These are phyloP conservation scores for Pherbina coryleti DNA, from an alignment of 2,888 invertebrate species.

Conservation along the genomic window DNA sequence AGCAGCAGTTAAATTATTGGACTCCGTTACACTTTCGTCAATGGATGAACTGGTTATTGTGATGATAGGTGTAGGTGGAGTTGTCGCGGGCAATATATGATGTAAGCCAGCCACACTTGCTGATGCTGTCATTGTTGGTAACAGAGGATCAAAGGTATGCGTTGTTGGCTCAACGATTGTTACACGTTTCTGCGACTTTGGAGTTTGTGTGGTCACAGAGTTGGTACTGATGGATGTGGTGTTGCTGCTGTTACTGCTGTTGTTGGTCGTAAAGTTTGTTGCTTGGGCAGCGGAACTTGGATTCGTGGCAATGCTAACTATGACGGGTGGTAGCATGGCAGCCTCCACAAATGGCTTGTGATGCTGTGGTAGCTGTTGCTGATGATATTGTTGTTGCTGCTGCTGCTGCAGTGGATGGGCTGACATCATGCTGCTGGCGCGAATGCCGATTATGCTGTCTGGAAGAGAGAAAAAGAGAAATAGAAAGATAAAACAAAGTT, in stretches of 20 bases:
- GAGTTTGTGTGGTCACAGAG: slow-evolving; percentile 60
- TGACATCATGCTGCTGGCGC: slow-evolving; percentile 57
- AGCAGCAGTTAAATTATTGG: slow-evolving; percentile 46
- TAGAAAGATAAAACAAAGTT: neutral
- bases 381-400: slow-evolving; percentile 50
- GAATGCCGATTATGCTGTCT: slow-evolving; percentile 66
- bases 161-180: slow-evolving; percentile 67
- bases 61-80: slow-evolving; percentile 54
- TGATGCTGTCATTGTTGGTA: slow-evolving; percentile 59
- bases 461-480: slow-evolving; percentile 9
- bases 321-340: slow-evolving; percentile 40
- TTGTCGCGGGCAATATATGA: slow-evolving; percentile 24
- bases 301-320: slow-evolving; percentile 31
- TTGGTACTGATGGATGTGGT: slow-evolving; percentile 51
- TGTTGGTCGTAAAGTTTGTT: slow-evolving; percentile 23
- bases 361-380: slow-evolving; percentile 54
- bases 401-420: slow-evolving; percentile 33
- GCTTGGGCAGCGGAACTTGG: slow-evolving; percentile 6
- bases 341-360: slow-evolving; percentile 63
- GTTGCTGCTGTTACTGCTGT: slow-evolving; percentile 35
- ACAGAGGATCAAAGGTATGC: slow-evolving; percentile 64
- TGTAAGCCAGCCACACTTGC: slow-evolving; percentile 27
- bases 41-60: slow-evolving; percentile 50
- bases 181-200: slow-evolving; percentile 67
- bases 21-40: slow-evolving; percentile 36